Evolutionary conservation across 2,797 vertebrate species (phyloP).

Genomic region (Chrosomus eos): DNA sequence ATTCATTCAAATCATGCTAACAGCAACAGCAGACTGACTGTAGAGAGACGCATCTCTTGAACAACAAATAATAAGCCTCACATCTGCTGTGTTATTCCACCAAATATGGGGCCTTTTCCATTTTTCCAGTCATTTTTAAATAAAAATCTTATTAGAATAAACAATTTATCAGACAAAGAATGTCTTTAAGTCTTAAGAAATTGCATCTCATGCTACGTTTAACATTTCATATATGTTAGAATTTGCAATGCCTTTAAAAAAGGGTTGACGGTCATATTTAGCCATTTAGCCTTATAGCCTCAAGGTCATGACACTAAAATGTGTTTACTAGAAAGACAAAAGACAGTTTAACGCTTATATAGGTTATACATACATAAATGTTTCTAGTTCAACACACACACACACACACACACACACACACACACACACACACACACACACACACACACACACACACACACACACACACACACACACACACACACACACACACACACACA

Average conservation of each 20-base stretch:
- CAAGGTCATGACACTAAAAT: constrained; percentile 22
- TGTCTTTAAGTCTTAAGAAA: not conserved
- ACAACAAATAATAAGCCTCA: not conserved
- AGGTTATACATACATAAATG: not conserved
- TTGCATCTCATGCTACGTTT: not conserved
- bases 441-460: not conserved
- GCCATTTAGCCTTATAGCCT: not conserved
- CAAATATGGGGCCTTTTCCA: not conserved
- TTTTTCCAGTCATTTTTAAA: not conserved
- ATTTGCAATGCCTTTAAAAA: not conserved
- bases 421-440: not conserved
- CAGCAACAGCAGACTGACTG: not conserved
- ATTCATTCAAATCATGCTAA: constrained; percentile 4
- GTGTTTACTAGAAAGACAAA: not conserved
- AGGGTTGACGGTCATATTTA: not conserved
- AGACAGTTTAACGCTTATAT: not conserved
- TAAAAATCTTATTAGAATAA: not conserved
- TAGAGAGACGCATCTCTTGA: not conserved
- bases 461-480: no score
- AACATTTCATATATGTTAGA: not conserved
- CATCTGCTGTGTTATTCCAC: not conserved
- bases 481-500: not conserved
- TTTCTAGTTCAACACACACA: not conserved
- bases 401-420: not conserved
- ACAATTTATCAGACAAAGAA: not conserved